Evolutionary conservation across 2,888 invertebrate genomes (phyloP).

Genomic region (Drosophila mimica): DNA sequence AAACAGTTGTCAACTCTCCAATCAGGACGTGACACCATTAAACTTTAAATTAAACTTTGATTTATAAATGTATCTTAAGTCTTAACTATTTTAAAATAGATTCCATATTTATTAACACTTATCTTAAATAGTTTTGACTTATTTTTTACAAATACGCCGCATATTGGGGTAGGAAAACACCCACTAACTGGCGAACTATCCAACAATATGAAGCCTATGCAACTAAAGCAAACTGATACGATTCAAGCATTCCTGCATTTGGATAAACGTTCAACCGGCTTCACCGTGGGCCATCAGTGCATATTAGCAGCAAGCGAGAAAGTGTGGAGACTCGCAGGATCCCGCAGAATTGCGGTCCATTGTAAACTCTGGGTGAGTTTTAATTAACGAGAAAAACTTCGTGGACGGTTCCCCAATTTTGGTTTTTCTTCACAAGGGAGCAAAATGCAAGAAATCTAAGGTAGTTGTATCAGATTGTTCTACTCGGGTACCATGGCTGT

Average conservation of each 20-base stretch:
- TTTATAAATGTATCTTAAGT: conserved; percentile 8
- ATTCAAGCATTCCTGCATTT: conserved; percentile 42
- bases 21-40: too few species aligned
- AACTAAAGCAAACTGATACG: conserved; percentile 5
- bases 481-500: too few species aligned
- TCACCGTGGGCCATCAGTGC: conserved; percentile 43
- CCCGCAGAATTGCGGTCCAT: conserved; percentile 86
- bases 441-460: too few species aligned
- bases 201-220: conserved; percentile 47
- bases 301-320: conserved; percentile 14
- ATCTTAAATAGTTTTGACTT: conserved; percentile 20
- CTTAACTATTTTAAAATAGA: too few species aligned
- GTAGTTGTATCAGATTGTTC: too few species aligned
- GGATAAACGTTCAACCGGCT: too few species aligned
- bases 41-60: conserved; percentile 50
- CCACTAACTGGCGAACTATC: conserved; percentile 41
- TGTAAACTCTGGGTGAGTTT: conserved; percentile 80
- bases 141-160: conserved; percentile 59
- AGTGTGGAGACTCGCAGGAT: conserved; percentile 84
- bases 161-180: conserved; percentile 46
- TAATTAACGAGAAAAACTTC: conserved; percentile 85
- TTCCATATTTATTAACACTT: conserved; percentile 24
- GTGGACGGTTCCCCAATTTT: conserved; percentile 85
- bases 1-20: too few species aligned
- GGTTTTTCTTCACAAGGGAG: too few species aligned